Evolutionary conservation across 2,113 vertebrate species (phyloP), one percentile per base, ranked within the genome.

Genomic region (Archilochus colubris): DNA sequence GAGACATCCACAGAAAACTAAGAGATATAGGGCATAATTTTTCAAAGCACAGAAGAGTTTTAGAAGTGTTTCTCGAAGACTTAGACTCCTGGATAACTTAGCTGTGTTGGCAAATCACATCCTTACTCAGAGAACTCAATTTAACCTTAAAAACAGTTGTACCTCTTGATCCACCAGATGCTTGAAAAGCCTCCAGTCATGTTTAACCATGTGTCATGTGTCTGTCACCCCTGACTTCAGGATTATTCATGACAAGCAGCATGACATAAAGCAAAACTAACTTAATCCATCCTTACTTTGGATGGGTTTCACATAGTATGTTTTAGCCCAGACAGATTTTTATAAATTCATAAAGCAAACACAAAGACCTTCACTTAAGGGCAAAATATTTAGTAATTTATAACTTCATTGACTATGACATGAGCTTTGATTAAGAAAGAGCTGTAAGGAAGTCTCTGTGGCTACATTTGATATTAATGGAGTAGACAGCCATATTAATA

Each of bases 231-330:
- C 82, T 82, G 70, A 64, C 36, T 80, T 94, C 59, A 67, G 70
- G 55, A 89, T 92, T 91, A 82, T 69, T 87, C n/a, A 23, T 31
- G 67, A 74, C 87, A 91, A 89, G 38, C 25, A 75, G 62, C 54
- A 85, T 4, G 63, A 76, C 51, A 91, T 62, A 57, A 64, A 87
- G 62, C 30, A 94, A 94, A 94, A 95, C 48, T 82, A 88, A 66
- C 67, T 78, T 63, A 77, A 82, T 86, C 75, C 82, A 74, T 33
- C 20, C 27, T 62, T 63, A 76, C 16, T 7, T 66, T 54, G 54
- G 70, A 53, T 57, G n/a, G 12, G 31, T 79, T 93, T 93, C 55
- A 88, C 48, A 46, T 9, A 46, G 36, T 18, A 21, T 61, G 27
- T 38, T 63, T 28, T 44, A 57, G n/a, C 15, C 16, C 53, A 44